Evolutionary conservation across 2,113 vertebrate species (phyloP).

Genomic region (Rhinogobius similis): DNA sequence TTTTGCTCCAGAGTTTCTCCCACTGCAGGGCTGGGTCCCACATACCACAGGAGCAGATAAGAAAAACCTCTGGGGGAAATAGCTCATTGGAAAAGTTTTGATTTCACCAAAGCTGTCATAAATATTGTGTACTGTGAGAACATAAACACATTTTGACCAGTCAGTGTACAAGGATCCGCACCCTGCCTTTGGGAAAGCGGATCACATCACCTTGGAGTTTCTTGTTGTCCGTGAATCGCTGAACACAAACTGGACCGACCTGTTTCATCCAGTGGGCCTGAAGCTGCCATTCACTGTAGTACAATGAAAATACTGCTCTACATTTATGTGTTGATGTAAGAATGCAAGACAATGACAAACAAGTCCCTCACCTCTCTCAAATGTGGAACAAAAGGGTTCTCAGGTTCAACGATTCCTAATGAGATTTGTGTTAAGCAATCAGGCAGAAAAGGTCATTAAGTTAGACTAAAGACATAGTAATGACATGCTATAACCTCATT

Average conservation of each 20-base stretch:
- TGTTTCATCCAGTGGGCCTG: constrained; percentile 21
- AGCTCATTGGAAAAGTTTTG: neutral
- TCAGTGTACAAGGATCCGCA: constrained; percentile 11
- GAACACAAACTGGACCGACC: constrained; percentile 42
- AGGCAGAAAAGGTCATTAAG: constrained; percentile 5
- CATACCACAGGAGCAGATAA: constrained; percentile 4
- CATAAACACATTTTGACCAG: constrained; percentile 25
- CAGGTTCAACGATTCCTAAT: neutral
- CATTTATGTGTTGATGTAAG: neutral
- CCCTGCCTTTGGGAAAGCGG: constrained; percentile 39
- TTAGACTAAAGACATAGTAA: neutral
- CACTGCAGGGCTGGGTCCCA: constrained; percentile 3
- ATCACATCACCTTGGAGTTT: constrained; percentile 45
- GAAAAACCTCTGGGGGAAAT: constrained; percentile 2
- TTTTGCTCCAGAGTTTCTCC: neutral
- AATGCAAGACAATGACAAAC: neutral
- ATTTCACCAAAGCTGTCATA: constrained; percentile 3
- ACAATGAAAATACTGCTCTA: neutral
- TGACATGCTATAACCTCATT: neutral
- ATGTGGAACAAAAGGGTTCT: neutral
- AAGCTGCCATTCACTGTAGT: neutral
- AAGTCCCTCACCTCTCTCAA: neutral
- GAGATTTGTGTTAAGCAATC: neutral
- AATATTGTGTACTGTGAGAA: neutral
- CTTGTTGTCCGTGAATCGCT: constrained; percentile 3